Conservation (phyloP, 2,113 vertebrate genomes). For the Dipodomys merriami region DNA sequence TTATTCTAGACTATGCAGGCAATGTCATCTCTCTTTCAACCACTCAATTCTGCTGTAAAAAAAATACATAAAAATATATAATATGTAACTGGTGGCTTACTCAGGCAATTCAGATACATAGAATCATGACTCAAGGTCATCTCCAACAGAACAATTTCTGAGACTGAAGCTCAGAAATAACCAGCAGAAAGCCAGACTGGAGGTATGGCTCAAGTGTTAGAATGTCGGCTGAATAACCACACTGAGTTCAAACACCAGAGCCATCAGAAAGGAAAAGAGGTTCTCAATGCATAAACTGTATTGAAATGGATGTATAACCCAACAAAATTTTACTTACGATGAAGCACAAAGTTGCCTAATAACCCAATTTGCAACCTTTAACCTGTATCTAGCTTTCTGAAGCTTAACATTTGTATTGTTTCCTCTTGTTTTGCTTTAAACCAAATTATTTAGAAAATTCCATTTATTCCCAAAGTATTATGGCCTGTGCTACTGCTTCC, state of each 20-base stretch:
- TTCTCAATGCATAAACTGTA: background rate
- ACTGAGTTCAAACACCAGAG: too few species aligned
- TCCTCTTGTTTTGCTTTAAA: background rate
- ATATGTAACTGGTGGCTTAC: background rate
- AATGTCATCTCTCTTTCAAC: background rate
- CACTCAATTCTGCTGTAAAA: background rate
- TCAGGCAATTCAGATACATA: too few species aligned
- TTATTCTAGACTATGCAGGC: background rate
- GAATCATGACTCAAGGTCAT: too few species aligned
- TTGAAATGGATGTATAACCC: background rate
- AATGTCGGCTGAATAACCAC: too few species aligned
- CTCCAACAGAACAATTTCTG: too few species aligned
- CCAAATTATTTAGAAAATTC: background rate
- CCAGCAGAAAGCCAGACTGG: too few species aligned
- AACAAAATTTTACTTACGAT: background rate
- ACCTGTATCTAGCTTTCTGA: background rate
- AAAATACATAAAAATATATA: background rate
- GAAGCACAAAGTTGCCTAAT: background rate
- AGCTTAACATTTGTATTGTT: background rate
- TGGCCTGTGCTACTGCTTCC: background rate
- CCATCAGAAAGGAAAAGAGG: too few species aligned
- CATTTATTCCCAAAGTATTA: background rate
- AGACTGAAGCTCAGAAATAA: too few species aligned
- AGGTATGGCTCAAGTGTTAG: too few species aligned
- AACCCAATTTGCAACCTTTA: background rate